phyloP scores from a whole-genome alignment of 1,140 invertebrate species.

The Drosophila jambulina region DNA sequence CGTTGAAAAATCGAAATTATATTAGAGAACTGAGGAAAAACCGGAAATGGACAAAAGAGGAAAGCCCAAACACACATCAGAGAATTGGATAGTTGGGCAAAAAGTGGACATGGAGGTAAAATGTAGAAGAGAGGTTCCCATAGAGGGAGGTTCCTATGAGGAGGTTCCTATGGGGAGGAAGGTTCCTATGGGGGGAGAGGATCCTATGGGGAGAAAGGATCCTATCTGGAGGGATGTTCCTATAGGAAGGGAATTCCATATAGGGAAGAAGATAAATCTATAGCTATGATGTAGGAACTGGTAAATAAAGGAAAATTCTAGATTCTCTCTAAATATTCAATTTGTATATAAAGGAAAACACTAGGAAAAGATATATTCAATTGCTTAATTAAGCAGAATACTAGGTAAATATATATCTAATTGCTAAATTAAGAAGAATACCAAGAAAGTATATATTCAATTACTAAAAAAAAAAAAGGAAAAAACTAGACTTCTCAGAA shows the following conservation, averaged over 20 bases:
- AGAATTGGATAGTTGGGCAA: slow-evolving; percentile 9
- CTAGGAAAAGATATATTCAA: not conserved
- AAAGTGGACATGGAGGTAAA: slow-evolving; percentile 22
- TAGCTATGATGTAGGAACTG: slow-evolving; percentile 5
- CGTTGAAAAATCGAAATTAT: slow-evolving; percentile 71
- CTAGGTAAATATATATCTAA: too few species aligned
- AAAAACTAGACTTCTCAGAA: not conserved
- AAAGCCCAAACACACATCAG: not conserved
- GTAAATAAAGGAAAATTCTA: not conserved
- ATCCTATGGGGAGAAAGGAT: not conserved
- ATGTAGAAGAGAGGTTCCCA: not conserved
- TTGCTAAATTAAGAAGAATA: too few species aligned
- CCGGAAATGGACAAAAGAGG: slow-evolving; percentile 60
- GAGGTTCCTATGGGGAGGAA: not conserved
- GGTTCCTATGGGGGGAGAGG: too few species aligned
- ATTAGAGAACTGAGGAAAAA: slow-evolving; percentile 51
- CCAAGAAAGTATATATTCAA: too few species aligned
- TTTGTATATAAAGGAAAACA: not conserved
- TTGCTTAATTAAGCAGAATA: too few species aligned
- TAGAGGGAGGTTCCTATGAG: too few species aligned
- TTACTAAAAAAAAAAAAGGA: too few species aligned
- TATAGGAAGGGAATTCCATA: not conserved
- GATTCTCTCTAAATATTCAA: too few species aligned
- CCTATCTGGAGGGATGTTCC: not conserved
- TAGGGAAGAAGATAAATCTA: slow-evolving; percentile 19